Base-by-base conservation (phyloP, 64 coral and sea anemone genomes). In the Platygyra sinensis region DNA sequence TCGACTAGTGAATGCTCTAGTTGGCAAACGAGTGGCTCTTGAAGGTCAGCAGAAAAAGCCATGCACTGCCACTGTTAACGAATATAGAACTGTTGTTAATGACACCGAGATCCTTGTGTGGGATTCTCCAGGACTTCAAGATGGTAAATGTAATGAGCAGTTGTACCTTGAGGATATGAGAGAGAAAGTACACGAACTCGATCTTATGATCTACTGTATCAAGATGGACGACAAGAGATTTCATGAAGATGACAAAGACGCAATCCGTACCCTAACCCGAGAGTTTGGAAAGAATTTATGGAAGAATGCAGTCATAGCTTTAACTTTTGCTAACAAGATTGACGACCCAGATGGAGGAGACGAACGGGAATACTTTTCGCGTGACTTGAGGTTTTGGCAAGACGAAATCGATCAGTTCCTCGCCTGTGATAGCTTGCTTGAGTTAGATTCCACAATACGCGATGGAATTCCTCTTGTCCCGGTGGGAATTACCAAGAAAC, bases 301-400 rank as follows among this genome's bases (percentile, higher is more conserved):
- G 87, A 77, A 65, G 10, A 73, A 78, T 36, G 13, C 87, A 32
- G 87, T 78, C 8, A 74, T 89, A 15, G 75, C 60, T 0, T 67
- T 89, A 74, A 89, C 87, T 24, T 89, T 89, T 67, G 87, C 87
- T 5, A 89, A 89, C 74, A 89, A 39, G n/a, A 60, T 89, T 38
- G 33, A 78, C 49, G 75, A 89, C 17, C 87, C 72, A 55, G 87
- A 89, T 61, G 87, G 22, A 33, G 52, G 14, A 65, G 60, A 77
- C 33, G 30, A 89, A 7, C 5, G 19, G 25, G 29, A 77, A 13
- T 78, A 77, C 54, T 89, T 89, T 32, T 2, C 14, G 6, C 65
- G 65, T 25, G 65, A 69, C 9, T 25, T 69, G 0, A 11, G 0
- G 6, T 25, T 27, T 27, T 69, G 65, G 65, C 7, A 25, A 69